Conservation (phyloP, 2,888 invertebrate genomes). For the Lacanobia wlatinum region DNA sequence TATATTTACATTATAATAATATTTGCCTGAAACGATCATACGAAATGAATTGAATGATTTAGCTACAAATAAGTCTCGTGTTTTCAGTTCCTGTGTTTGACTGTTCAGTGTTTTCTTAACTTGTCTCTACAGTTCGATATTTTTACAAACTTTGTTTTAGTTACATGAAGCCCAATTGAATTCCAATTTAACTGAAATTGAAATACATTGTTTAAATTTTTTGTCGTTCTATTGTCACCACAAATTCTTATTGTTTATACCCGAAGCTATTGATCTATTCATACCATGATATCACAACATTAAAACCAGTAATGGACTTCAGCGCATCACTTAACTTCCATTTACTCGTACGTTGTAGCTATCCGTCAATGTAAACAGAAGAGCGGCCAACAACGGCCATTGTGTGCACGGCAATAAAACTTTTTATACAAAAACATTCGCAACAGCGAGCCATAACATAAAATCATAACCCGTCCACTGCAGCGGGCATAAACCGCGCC, state of each 20-base stretch:
- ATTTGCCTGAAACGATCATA: neutral
- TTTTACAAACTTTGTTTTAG: neutral
- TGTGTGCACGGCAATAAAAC: constrained; percentile 53
- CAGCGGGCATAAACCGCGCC: constrained; percentile 38
- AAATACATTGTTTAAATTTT: neutral
- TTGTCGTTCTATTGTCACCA: neutral
- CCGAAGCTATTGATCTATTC: constrained; percentile 1
- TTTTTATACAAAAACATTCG: constrained; percentile 59
- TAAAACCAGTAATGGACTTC: constrained; percentile 30
- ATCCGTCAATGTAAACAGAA: constrained; percentile 38
- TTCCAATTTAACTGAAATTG: neutral
- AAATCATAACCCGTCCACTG: constrained; percentile 55
- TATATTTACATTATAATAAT: constrained; percentile 1
- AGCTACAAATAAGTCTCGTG: neutral
- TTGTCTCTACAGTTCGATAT: neutral
- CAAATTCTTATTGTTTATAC: neutral
- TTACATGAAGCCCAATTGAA: neutral
- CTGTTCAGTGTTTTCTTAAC: neutral
- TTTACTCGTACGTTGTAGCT: constrained; percentile 17
- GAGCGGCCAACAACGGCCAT: constrained; percentile 41
- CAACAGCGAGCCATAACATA: constrained; percentile 50
- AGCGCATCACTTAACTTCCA: constrained; percentile 16
- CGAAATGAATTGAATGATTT: constrained; percentile 10
- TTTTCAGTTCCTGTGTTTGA: neutral
- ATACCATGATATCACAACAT: constrained; percentile 21